Evolutionary conservation across 2,113 vertebrate genomes (phyloP).

Genomic region (Puntigrus tetrazona): DNA sequence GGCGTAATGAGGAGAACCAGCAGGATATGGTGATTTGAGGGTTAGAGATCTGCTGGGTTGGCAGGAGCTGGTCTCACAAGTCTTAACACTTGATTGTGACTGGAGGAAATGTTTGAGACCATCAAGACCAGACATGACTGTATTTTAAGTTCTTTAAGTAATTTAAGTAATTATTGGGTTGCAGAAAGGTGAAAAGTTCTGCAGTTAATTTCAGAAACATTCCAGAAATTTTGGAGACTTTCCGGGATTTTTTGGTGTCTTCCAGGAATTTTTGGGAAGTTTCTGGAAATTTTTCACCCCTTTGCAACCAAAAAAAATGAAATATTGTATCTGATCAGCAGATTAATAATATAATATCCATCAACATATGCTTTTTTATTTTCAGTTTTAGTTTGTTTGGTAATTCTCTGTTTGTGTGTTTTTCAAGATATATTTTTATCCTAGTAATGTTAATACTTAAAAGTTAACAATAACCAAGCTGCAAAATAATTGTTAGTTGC

Average conservation of each 20-base stretch:
- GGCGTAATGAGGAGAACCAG: not conserved
- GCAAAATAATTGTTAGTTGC: not conserved
- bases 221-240: too few species aligned
- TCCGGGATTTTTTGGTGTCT: too few species aligned
- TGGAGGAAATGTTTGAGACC: not conserved
- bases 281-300: too few species aligned
- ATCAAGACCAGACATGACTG: not conserved
- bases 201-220: too few species aligned
- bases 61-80: slow-evolving; percentile 3
- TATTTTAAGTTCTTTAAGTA: not conserved
- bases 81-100: not conserved
- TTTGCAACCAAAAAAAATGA: not conserved
- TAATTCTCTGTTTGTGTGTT: not conserved
- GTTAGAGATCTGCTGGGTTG: slow-evolving; percentile 15
- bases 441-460: not conserved
- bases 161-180: not conserved
- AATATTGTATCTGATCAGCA: not conserved
- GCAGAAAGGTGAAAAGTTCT: too few species aligned
- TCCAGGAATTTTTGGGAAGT: too few species aligned
- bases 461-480: not conserved
- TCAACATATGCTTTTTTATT: not conserved
- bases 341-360: not conserved
- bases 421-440: not conserved
- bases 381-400: not conserved
- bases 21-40: slow-evolving; percentile 11